Conservation (phyloP, 2,797 vertebrate genomes). For the Mionectes olivaceus region DNA sequence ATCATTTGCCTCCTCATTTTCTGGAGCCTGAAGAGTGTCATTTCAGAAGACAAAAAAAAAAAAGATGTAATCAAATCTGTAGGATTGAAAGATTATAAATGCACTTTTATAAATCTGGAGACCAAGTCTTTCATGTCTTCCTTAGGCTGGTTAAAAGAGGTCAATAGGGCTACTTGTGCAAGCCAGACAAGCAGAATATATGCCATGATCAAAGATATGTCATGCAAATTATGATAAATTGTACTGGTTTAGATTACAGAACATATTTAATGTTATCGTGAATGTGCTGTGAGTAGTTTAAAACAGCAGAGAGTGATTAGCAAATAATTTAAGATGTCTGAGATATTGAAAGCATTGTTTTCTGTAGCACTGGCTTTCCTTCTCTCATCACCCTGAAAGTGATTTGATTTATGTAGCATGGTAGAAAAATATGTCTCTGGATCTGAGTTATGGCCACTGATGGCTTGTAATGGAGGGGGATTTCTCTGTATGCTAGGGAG, state of each 20-base stretch:
- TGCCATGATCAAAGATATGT: neutral
- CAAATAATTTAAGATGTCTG: slow-evolving; percentile 12
- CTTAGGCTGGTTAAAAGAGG: neutral
- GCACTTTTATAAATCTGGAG: neutral
- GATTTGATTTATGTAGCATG: slow-evolving; percentile 10
- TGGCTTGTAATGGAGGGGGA: neutral
- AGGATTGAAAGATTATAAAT: neutral
- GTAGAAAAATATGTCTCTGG: slow-evolving; percentile 17
- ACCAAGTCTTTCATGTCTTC: neutral
- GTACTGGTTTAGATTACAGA: neutral
- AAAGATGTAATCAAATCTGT: neutral
- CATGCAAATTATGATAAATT: slow-evolving; percentile 25
- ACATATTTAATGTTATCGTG: neutral
- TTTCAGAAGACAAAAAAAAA: neutral
- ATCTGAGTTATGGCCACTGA: neutral
- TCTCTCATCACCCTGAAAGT: neutral
- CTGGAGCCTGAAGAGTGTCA: neutral
- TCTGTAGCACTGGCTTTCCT: neutral
- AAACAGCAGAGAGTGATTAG: slow-evolving; percentile 17
- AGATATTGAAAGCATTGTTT: neutral
- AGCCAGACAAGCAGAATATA: neutral
- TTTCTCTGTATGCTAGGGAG: neutral
- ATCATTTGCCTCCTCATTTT: neutral
- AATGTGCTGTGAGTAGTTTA: neutral
- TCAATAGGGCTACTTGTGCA: neutral